These are phyloP conservation scores for Cryptophagus acutangulus DNA, from an alignment of 2,888 invertebrate species.

Conservation along the genomic window DNA sequence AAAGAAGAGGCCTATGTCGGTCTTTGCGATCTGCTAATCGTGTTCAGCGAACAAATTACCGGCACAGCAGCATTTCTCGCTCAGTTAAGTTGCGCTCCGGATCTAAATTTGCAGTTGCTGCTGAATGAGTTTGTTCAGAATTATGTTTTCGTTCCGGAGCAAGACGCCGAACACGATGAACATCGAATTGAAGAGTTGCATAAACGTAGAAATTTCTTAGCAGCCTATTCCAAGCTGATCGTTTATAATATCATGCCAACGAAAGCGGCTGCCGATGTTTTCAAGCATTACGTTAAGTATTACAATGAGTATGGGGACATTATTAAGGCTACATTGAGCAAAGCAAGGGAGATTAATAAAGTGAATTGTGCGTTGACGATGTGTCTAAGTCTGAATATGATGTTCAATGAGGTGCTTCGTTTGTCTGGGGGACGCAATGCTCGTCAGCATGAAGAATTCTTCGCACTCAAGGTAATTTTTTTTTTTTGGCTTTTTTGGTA, in stretches of 20 bases:
- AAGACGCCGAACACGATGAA: conserved; percentile 88
- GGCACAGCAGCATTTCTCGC: conserved; percentile 48
- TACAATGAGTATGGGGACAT: conserved; percentile 99
- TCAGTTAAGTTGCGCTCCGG: conserved; percentile 74
- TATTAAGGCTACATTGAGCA: conserved; percentile 92
- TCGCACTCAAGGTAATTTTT: conserved; percentile 71
- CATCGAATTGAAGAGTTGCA: conserved; percentile 95
- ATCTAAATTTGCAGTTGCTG: conserved; percentile 70
- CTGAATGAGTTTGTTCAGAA: conserved; percentile 89
- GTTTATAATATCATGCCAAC: conserved; percentile 96
- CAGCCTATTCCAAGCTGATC: conserved; percentile 95
- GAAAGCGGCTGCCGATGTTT: conserved; percentile 86
- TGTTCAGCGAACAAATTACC: conserved; percentile 81
- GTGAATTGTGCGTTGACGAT: conserved; percentile 93
- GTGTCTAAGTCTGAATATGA: conserved; percentile 83
- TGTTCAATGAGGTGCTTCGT: conserved; percentile 69
- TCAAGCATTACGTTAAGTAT: conserved; percentile 97
- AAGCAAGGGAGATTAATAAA: conserved; percentile 96
- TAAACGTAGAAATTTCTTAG: conserved; percentile 91
- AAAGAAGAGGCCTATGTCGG: conserved; percentile 87
- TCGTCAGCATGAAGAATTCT: conserved; percentile 67
- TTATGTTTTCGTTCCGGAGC: conserved; percentile 89
- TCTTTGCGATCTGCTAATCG: conserved; percentile 91
- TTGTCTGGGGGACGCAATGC: conserved; percentile 39
- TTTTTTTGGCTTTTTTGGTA: not conserved